Conservation (phyloP, 2,797 vertebrate genomes). For the Gymnodraco acuticeps region DNA sequence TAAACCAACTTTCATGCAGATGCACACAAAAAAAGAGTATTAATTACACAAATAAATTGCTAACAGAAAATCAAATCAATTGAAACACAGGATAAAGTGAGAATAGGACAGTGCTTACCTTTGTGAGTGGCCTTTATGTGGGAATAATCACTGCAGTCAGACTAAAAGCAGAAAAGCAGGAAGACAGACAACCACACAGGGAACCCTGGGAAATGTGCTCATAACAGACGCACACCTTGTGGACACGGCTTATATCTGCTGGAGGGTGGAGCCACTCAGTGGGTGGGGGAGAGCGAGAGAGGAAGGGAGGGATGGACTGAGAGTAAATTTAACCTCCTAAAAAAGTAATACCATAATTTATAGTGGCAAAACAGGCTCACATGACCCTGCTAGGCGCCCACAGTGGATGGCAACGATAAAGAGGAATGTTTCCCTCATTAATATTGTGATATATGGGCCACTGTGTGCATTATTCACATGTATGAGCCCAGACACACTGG, state of each 20-base stretch:
- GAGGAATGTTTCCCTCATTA: conserved; percentile 55
- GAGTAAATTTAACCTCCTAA: conserved; percentile 49
- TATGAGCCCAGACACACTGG: conserved; percentile 22
- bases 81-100: background rate
- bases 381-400: conserved; percentile 25
- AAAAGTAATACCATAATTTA: conserved; percentile 48
- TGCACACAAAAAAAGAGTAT: background rate
- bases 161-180: conserved; percentile 50
- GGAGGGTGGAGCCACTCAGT: conserved; percentile 90
- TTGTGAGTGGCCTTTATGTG: conserved; percentile 57
- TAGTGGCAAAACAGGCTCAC: conserved; percentile 51
- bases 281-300: conserved; percentile 48
- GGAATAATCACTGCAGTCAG: conserved; percentile 74
- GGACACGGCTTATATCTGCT: conserved; percentile 94
- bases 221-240: conserved; percentile 88
- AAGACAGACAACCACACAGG: conserved; percentile 59
- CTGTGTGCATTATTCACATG: conserved; percentile 30
- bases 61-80: background rate
- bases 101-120: conserved; percentile 68
- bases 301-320: conserved; percentile 45
- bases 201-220: conserved; percentile 84
- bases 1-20: background rate
- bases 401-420: conserved; percentile 40
- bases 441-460: conserved; percentile 26
- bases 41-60: background rate